A percentile compares a stretch with the other conserved stretches of the same genome.
These are phyloP conservation scores for Gadopsis marmoratus DNA, from an alignment of 2,797 vertebrate species.

Conservation along the genomic window DNA sequence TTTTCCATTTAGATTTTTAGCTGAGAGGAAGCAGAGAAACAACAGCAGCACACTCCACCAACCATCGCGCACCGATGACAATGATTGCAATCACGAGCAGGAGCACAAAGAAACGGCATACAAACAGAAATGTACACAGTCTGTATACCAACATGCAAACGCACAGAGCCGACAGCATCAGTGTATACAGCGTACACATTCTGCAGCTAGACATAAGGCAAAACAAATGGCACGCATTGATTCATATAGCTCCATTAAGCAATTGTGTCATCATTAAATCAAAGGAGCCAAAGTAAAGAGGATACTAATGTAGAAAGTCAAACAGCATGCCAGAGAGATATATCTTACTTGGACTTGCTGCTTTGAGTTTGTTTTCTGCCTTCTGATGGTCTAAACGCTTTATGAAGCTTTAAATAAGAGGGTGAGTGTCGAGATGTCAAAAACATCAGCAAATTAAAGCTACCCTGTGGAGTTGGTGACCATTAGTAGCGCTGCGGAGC, in stretches of 20 bases:
- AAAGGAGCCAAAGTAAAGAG: neutral
- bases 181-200: neutral
- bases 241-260: neutral
- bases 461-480: neutral
- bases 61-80: constrained; percentile 61
- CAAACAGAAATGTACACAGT: constrained; percentile 20
- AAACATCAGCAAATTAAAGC: neutral
- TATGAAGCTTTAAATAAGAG: neutral
- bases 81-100: constrained; percentile 82
- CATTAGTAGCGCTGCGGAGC: neutral
- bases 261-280: neutral
- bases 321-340: neutral
- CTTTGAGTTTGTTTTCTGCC: neutral
- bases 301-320: neutral
- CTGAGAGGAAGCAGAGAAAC: constrained; percentile 51
- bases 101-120: constrained; percentile 33
- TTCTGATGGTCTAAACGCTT: neutral
- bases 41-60: constrained; percentile 56
- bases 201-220: neutral
- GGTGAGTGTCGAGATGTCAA: neutral
- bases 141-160: constrained; percentile 4
- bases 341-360: neutral
- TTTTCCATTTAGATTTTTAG: constrained; percentile 49
- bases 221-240: neutral
- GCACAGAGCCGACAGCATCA: neutral